Conservation (phyloP, 2,888 invertebrate species). For the Octodonta nipae region DNA sequence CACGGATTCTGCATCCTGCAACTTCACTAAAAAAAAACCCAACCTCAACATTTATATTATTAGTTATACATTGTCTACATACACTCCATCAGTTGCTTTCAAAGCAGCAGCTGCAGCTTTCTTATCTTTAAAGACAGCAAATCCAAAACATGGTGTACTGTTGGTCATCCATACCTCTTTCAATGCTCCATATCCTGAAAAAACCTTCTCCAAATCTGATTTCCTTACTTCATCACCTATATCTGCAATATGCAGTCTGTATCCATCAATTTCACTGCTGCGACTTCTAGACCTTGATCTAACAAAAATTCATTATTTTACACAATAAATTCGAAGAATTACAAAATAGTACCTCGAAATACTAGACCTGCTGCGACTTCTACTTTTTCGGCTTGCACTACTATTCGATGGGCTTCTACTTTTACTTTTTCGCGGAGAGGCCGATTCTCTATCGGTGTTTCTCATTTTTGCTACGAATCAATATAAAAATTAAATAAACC, state of each 20-base stretch:
- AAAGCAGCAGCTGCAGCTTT: conserved; percentile 40
- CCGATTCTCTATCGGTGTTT: not conserved
- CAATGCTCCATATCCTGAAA: conserved; percentile 41
- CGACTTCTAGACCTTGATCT: conserved; percentile 32
- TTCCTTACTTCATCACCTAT: conserved; percentile 41
- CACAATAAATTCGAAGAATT: not conserved
- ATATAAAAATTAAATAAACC: too few species aligned
- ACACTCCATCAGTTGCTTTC: conserved; percentile 38
- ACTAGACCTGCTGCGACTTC: conserved; percentile 18
- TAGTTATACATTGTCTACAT: conserved; percentile 24
- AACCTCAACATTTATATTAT: not conserved
- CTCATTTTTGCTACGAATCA: too few species aligned
- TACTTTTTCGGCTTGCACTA: conserved; percentile 22
- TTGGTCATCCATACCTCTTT: conserved; percentile 46
- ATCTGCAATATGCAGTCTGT: conserved; percentile 41
- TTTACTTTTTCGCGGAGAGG: conserved; percentile 8
- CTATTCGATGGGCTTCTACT: conserved; percentile 29
- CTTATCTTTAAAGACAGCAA: conserved; percentile 42
- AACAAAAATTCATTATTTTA: not conserved
- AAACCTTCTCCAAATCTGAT: conserved; percentile 40
- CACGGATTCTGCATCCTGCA: conserved; percentile 39
- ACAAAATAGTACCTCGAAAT: conserved; percentile 13
- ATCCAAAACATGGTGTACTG: conserved; percentile 48
- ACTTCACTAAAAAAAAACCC: conserved; percentile 32
- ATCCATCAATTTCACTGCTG: conserved; percentile 33